Base-by-base conservation (phyloP, 2,797 vertebrate species). In the Chelon labrosus region DNA sequence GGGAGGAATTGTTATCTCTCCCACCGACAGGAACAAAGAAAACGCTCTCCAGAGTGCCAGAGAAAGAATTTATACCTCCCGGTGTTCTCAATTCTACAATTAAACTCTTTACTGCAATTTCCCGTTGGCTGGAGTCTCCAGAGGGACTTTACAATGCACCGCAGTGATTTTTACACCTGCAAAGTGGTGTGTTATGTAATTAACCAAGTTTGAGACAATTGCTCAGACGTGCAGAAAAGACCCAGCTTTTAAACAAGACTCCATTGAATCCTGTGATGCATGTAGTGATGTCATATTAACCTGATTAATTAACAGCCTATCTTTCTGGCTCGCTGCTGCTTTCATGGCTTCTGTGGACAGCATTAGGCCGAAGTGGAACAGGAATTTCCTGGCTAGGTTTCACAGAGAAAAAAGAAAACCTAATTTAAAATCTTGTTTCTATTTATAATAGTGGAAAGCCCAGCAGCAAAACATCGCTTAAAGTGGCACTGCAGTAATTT, bases 1-100 rank as follows among this genome's bases (percentile, higher is more conserved):
- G 88, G 91, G 93, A 93, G 91, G 93, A 94, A 94, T 94, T 93
- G 93, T 93, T 94, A 88, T 89, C 83, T 90, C 88, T 89, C 87
- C 80, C 87, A 83, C 85, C 38, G 64, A 78, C 85, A 89, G 70
- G 88, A 91, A 90, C 90, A 91, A 93, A 92, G 89, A 79, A 86
- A 93, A 89, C 37, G 74, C 89, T 94, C 91, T 94, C 92, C 75
- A 70, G 93, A 94, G 93, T 92, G 82, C 87, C 10, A 38, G 38
- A 67, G 80, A 78, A 83, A 83, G 80, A 89, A 91, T 90, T 87
- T 89, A 85, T 86, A 86, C 91, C 91, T 89, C 90, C 90, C 67
- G 85, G 88, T 90, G 89, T 93, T 88, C 89, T 90, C 82, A 64
- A 82, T 91, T 91, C 88, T 77, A 91, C 89, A 88, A 91, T 92